phyloP scores from a whole-genome alignment of 37 sponge, comb jelly and placozoan genomes.

The Cladorhizidae sp. region DNA sequence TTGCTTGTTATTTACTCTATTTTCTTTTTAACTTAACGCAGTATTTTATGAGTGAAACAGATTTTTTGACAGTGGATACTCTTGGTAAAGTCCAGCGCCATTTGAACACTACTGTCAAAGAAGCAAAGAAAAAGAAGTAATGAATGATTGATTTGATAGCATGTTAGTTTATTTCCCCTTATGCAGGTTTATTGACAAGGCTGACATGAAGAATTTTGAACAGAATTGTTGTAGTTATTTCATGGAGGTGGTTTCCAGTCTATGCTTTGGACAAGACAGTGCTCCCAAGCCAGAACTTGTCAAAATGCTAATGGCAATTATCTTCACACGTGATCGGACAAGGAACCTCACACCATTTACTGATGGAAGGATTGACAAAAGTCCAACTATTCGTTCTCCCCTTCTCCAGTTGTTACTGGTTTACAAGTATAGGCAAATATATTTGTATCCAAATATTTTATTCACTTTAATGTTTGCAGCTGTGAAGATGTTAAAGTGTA shows the following conservation, averaged over 20 bases:
- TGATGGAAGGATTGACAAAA: slow-evolving; percentile 22
- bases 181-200: background rate
- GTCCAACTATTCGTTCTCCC: slow-evolving; percentile 59
- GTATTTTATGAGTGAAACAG: slow-evolving; percentile 1
- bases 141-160: background rate
- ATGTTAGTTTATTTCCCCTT: no score
- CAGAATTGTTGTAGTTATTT: slow-evolving; percentile 47
- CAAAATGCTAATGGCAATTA: slow-evolving; percentile 42
- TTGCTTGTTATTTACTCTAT: background rate
- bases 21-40: background rate
- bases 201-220: slow-evolving; percentile 4
- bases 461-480: background rate
- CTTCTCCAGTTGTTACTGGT: slow-evolving; percentile 62
- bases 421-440: slow-evolving; percentile 24
- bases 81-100: slow-evolving; percentile 26
- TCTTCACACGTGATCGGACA: slow-evolving; percentile 30
- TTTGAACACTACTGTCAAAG: slow-evolving; percentile 17
- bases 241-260: slow-evolving; percentile 58
- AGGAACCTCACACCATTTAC: background rate
- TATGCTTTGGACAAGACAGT: slow-evolving; percentile 67
- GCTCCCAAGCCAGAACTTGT: slow-evolving; percentile 62
- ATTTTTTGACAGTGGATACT: slow-evolving; percentile 27
- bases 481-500: slow-evolving; percentile 36
- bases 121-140: slow-evolving; percentile 17
- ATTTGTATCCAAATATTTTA: background rate